Evolutionary conservation across 2,797 vertebrate genomes (phyloP).

Genomic region (Lagocephalus sceleratus): DNA sequence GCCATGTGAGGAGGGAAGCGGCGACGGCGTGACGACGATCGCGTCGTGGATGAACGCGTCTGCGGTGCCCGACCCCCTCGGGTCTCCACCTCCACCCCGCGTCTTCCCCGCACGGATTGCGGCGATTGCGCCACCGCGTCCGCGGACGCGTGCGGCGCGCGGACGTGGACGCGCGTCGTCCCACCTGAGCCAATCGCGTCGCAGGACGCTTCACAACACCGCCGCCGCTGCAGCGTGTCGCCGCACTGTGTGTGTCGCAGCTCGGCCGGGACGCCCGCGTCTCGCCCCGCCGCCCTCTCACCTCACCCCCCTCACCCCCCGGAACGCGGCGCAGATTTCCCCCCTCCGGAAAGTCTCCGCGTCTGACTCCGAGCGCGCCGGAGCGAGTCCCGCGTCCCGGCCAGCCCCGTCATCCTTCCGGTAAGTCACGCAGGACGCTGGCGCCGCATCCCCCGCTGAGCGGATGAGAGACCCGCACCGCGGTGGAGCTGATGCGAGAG

Average conservation of each 20-base stretch:
- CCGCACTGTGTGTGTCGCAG: constrained; percentile 39
- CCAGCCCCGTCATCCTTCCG: constrained; percentile 35
- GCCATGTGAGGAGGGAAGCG: too few relatives aligned
- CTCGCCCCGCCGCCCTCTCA: constrained; percentile 30
- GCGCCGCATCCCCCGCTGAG: constrained; percentile 51
- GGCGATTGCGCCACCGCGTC: constrained; percentile 39
- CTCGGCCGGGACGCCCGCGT: constrained; percentile 23
- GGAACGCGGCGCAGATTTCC: constrained; percentile 26
- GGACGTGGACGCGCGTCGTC: constrained; percentile 39
- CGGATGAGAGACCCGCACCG: constrained; percentile 17
- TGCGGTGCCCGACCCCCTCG: too few relatives aligned
- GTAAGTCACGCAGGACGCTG: constrained; percentile 55
- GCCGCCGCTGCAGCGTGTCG: constrained; percentile 13
- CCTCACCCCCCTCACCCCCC: constrained; percentile 16
- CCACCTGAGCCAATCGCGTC: constrained; percentile 70
- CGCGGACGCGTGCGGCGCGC: constrained; percentile 11
- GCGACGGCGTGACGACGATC: too few relatives aligned
- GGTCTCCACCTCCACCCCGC: not conserved
- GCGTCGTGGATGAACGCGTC: too few relatives aligned
- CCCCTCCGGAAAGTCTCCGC: constrained; percentile 49
- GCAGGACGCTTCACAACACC: constrained; percentile 33
- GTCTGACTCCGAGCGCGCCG: constrained; percentile 31
- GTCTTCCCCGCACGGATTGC: not conserved
- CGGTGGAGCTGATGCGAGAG: constrained; percentile 23
- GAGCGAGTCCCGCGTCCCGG: constrained; percentile 43